Evolutionary conservation across 2,888 invertebrate species (phyloP), one percentile per base, ranked within the genome.

Genomic region (Helleia helle): DNA sequence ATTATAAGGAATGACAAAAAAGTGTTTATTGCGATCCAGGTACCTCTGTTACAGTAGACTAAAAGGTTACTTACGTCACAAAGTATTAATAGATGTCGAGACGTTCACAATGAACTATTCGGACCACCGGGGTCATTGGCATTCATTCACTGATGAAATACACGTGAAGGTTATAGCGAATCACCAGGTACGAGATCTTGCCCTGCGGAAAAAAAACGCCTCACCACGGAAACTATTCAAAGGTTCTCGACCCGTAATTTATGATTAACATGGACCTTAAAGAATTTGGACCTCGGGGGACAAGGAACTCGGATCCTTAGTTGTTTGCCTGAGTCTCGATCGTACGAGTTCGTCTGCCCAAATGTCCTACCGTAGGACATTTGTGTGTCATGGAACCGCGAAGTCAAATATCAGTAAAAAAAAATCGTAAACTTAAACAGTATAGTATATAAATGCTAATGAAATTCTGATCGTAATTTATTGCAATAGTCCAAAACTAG

Each of bases 121-220:
- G 61, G 40, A 47, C 40, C 53, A 55, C 50, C 50, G 38, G 62
- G 76, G 64, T 77, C 71, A 67, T 50, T 55, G 80, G 69, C 73
- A 80, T 55, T 61, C 56, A 52, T 58, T 60, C 62, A 55, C 60
- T 71, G 70, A 73, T 66, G 72, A 72, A 71, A 71, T 68, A 68
- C 56, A 51, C 50, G 47, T 61, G 71, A 77, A 77, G 77, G 74
- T 76, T 71, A 69, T 65, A 63, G 60, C 62, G 57, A 53, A 61
- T 49, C 59, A 57, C 62, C 70, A 75, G 70, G 71, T 63, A 69
- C 51, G 54, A 52, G 54, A 52, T 50, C 47, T 57, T 56, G 51
- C 65, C 67, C 66, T 69, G 65, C 55, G 46, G 47, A 43, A 44
- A 40, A 42, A 44, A 41, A 44, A 41, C 37, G 47, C 40, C 40